A percentile compares a stretch with the other conserved stretches of the same genome.
phyloP scores from a whole-genome alignment of 2,797 vertebrate genomes.

The Leuciscus waleckii region DNA sequence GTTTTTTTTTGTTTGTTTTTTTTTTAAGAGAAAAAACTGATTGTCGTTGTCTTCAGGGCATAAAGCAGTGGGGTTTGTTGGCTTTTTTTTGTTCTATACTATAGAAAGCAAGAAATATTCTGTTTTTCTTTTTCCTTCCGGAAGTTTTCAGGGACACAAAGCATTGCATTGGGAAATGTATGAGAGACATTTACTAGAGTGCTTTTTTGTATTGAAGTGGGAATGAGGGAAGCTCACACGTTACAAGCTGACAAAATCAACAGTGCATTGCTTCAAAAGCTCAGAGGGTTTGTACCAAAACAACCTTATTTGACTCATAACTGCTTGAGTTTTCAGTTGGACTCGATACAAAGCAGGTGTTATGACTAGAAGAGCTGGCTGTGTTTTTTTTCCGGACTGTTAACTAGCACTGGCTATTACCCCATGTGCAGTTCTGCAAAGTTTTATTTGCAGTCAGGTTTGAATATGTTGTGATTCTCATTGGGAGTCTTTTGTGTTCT shows the following conservation, averaged over 20 bases:
- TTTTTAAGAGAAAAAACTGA: conserved; percentile 34
- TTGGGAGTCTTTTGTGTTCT: conserved; percentile 74
- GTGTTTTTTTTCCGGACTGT: conserved; percentile 72
- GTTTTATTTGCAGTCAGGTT: conserved; percentile 84
- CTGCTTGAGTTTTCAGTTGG: conserved; percentile 48
- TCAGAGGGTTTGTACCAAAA: conserved; percentile 63
- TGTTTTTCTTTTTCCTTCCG: conserved; percentile 53
- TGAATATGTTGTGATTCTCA: conserved; percentile 76
- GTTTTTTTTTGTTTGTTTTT: conserved; percentile 29
- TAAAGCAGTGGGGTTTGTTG: conserved; percentile 58
- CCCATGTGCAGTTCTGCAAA: conserved; percentile 77
- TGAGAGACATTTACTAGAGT: conserved; percentile 60
- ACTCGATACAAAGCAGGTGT: conserved; percentile 31
- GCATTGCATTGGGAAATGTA: conserved; percentile 64
- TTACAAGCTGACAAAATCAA: conserved; percentile 49
- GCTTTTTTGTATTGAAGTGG: conserved; percentile 53
- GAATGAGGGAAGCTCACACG: conserved; percentile 36
- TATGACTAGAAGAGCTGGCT: conserved; percentile 61
- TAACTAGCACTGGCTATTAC: conserved; percentile 71
- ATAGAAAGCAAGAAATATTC: conserved; percentile 69
- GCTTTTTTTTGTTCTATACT: conserved; percentile 54
- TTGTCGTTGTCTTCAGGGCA: conserved; percentile 68
- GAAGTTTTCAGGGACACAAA: conserved; percentile 67
- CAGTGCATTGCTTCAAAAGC: conserved; percentile 63
- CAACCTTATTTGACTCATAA: conserved; percentile 49